phyloP scores from a whole-genome alignment of 2,888 invertebrate species.

The Abrostola triplasia region DNA sequence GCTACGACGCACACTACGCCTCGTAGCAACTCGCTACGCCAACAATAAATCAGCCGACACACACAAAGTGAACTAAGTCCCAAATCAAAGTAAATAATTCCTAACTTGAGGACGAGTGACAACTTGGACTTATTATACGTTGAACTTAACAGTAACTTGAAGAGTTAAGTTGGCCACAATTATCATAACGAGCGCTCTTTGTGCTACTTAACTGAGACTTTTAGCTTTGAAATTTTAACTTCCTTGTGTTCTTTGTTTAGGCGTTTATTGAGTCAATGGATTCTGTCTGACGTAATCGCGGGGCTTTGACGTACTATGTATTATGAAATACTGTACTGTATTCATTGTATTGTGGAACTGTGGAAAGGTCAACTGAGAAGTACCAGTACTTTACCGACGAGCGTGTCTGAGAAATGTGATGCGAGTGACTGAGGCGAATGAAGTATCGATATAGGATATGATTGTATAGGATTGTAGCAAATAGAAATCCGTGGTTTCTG shows the following conservation, averaged over 20 bases:
- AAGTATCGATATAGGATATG: too few species aligned
- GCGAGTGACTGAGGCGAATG: too few species aligned
- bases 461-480: too few species aligned
- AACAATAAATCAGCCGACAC: constrained; percentile 7
- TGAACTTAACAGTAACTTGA: constrained; percentile 57
- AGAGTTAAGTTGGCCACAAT: constrained; percentile 64
- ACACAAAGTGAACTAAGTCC: constrained; percentile 31
- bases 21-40: constrained; percentile 21
- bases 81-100: constrained; percentile 59
- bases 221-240: constrained; percentile 42
- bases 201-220: constrained; percentile 52
- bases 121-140: constrained; percentile 56
- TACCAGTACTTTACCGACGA: too few species aligned
- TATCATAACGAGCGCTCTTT: constrained; percentile 68
- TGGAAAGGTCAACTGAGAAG: too few species aligned
- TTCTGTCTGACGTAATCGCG: not conserved
- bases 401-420: too few species aligned
- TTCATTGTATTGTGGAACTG: too few species aligned
- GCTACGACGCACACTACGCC: constrained; percentile 28
- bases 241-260: constrained; percentile 41
- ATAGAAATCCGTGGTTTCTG: too few species aligned
- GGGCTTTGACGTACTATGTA: not conserved
- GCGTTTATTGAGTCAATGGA: constrained; percentile 27
- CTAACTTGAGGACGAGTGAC: constrained; percentile 36
- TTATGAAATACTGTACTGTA: too few species aligned